These are phyloP conservation scores for Caenorhabditis auriculariae DNA, from an alignment of 2,888 invertebrate genomes.

Conservation along the genomic window DNA sequence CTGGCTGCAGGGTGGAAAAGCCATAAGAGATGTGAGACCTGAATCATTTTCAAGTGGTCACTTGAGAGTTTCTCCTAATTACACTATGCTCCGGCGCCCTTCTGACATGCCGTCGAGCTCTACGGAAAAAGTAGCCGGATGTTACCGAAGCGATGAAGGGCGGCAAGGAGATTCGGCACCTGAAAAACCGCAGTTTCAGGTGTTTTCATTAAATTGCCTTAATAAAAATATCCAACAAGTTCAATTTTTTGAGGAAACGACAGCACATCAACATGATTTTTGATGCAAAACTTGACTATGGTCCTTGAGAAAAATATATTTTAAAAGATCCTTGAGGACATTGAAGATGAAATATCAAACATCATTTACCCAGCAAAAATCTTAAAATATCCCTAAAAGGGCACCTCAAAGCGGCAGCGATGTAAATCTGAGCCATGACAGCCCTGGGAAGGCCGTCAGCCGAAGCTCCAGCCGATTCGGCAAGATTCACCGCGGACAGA, in stretches of 20 bases:
- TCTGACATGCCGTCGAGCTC: slow-evolving; percentile 53
- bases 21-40: slow-evolving; percentile 45
- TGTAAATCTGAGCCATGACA: slow-evolving; percentile 41
- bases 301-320: neutral
- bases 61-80: neutral
- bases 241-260: neutral
- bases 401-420: slow-evolving; percentile 23
- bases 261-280: too few relatives aligned
- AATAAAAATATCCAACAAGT: neutral
- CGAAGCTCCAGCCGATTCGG: slow-evolving; percentile 56
- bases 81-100: slow-evolving; percentile 33
- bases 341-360: neutral
- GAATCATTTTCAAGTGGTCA: neutral
- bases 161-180: slow-evolving; percentile 48
- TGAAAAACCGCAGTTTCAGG: too few relatives aligned
- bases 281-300: neutral
- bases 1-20: slow-evolving; percentile 54
- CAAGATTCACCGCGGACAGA: slow-evolving; percentile 58
- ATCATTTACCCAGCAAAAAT: neutral
- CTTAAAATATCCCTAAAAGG: neutral
- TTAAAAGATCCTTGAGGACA: neutral
- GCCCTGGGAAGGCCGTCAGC: slow-evolving; percentile 38
- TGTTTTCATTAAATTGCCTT: neutral
- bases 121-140: slow-evolving; percentile 53
- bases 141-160: slow-evolving; percentile 42